Evolutionary conservation across 2,888 invertebrate species (phyloP), one percentile per base, ranked within the genome.

Genomic region (Caenorhabditis sinica): DNA sequence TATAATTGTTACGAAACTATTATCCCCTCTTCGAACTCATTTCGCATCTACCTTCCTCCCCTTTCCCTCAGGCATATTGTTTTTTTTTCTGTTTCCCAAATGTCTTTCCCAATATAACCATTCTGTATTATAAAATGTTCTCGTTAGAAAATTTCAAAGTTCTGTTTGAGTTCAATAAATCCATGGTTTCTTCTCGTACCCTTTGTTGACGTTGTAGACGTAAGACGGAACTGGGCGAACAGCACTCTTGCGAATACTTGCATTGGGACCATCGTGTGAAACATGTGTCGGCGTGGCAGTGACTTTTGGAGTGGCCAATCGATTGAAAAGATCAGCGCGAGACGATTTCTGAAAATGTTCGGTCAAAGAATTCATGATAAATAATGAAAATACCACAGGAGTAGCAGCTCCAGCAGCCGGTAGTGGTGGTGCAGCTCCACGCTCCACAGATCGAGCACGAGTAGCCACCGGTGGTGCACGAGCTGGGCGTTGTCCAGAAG

Each of bases 181-280:
- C 73, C 73, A 73, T 60, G 13, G 30, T 61, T 65, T 65, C 40
- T 66, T n/a, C 49, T 40, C 61, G 43, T 68, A 49, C 77, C 68
- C 49, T 3, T 65, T 80, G 68, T 58, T 76, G 40, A 72, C 25
- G 20, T 20, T 81, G 63, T 80, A 63, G 33, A 84, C 66, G 36
- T 71, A 84, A 9, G 69, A 58, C 17, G 84, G 84, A 13, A 84
- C 84, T 36, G 80, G 75, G n/a, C 84, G 74, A 15, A 76, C 72
- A 5, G 53, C 71, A 30, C 72, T 66, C 36, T 72, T 84, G 53
- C 74, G 71, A 33, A 66, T 25, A 28, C 56, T 76, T 25, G 58
- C 36, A 13, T 45, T 40, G 13, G 73, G 63, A 36, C 66, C 80
- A n/a, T 80, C 72, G 40, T 75, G 60, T 11, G 71, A 75, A 0